Conservation (phyloP, 2,113 vertebrate species). For the Saccopteryx leptura region DNA sequence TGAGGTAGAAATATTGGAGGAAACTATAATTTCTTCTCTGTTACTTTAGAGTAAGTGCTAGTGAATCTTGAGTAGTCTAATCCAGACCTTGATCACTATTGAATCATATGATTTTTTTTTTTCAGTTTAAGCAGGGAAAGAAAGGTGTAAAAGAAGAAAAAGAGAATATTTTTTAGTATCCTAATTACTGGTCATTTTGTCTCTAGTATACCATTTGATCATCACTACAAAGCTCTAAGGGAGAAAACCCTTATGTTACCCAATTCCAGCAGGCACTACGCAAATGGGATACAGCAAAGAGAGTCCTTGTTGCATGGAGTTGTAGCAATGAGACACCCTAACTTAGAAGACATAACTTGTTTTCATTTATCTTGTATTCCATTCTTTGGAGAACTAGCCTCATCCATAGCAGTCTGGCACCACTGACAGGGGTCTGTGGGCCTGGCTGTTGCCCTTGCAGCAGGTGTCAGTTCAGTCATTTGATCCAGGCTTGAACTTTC, state of each 20-base stretch:
- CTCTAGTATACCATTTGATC: not conserved
- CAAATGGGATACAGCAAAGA: not conserved
- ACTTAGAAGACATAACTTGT: not conserved
- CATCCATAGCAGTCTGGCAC: not conserved
- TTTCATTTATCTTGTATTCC: not conserved
- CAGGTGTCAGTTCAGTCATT: not conserved
- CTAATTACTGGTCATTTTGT: not conserved
- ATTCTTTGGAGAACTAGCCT: not conserved
- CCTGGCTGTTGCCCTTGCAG: not conserved
- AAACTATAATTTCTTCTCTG: not conserved
- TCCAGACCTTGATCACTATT: not conserved
- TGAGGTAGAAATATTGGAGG: not conserved
- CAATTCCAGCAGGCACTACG: not conserved
- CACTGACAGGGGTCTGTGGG: not conserved
- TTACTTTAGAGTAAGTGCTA: constrained; percentile 8
- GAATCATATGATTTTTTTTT: not conserved
- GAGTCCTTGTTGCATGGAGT: not conserved
- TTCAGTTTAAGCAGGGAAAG: not conserved
- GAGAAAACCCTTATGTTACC: not conserved
- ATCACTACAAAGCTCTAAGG: not conserved
- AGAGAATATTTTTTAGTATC: not conserved
- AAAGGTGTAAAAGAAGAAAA: not conserved
- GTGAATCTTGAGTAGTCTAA: not conserved
- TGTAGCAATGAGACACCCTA: not conserved
- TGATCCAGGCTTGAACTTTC: not conserved